These are phyloP conservation scores for Rotaria sp. DNA, from an alignment of 2,888 invertebrate genomes.

Conservation along the genomic window DNA sequence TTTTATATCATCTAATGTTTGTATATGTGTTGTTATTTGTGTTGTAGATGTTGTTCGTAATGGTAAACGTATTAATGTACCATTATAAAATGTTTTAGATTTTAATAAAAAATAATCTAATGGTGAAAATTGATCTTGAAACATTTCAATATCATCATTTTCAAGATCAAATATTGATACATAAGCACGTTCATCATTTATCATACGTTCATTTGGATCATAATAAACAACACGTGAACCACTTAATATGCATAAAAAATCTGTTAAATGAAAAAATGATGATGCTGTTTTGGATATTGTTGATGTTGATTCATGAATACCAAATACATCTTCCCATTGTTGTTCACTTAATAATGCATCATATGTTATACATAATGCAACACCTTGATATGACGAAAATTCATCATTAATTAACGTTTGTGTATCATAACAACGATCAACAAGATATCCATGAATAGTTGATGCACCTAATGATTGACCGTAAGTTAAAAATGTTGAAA, in stretches of 20 bases:
- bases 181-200: slow-evolving; percentile 35
- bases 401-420: slow-evolving; percentile 18
- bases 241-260: slow-evolving; percentile 40
- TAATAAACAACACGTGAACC: slow-evolving; percentile 39
- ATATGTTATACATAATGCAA: slow-evolving; percentile 38
- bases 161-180: slow-evolving; percentile 40
- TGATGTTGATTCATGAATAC: slow-evolving; percentile 31
- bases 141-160: slow-evolving; percentile 37
- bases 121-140: slow-evolving; percentile 40
- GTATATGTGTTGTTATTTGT: neutral
- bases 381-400: slow-evolving; percentile 27
- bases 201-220: slow-evolving; percentile 39
- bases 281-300: neutral
- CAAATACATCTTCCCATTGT: slow-evolving; percentile 41
- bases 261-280: slow-evolving; percentile 13
- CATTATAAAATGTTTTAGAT: slow-evolving; percentile 34
- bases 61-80: slow-evolving; percentile 40
- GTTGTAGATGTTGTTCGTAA: slow-evolving; percentile 23
- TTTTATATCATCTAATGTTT: slow-evolving; percentile 4
- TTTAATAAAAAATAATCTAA: slow-evolving; percentile 38
- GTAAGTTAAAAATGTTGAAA: neutral
- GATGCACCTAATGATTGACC: neutral
- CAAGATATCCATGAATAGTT: neutral
- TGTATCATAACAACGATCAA: neutral
- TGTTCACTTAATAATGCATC: slow-evolving; percentile 38